Evolutionary conservation across 2,888 invertebrate species (phyloP).

Genomic region (Carabus problematicus): DNA sequence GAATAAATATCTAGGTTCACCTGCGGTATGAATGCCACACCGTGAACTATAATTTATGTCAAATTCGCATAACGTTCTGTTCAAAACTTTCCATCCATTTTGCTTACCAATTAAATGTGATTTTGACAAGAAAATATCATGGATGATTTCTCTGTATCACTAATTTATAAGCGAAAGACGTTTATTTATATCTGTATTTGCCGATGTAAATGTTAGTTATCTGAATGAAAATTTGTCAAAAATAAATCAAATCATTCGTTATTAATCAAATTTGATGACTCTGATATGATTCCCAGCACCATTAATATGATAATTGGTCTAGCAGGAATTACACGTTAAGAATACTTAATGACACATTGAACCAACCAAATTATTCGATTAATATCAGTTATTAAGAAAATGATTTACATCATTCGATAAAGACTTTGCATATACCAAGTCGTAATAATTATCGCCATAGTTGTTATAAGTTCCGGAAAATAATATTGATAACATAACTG

Average conservation of each 20-base stretch:
- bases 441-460: conserved; percentile 25
- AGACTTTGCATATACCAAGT: conserved; percentile 23
- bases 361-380: conserved; percentile 33
- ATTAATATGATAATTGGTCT: conserved; percentile 21
- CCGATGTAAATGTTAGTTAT: no score
- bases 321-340: conserved; percentile 28
- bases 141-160: no score
- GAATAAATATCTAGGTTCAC: no score
- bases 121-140: no score
- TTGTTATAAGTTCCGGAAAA: conserved; percentile 19
- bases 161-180: no score
- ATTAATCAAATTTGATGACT: conserved; percentile 12
- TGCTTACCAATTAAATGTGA: no score
- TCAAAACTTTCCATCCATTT: no score
- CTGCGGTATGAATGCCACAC: no score
- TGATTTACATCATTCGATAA: conserved; percentile 31
- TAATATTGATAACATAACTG: conserved; percentile 23
- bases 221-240: conserved; percentile 5
- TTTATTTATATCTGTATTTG: no score
- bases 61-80: no score
- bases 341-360: conserved; percentile 26
- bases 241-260: conserved; percentile 13
- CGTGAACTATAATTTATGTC: no score
- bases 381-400: conserved; percentile 35
- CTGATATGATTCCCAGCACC: background rate